phyloP scores from a whole-genome alignment of 2,113 vertebrate genomes.

The Crocuta crocuta region DNA sequence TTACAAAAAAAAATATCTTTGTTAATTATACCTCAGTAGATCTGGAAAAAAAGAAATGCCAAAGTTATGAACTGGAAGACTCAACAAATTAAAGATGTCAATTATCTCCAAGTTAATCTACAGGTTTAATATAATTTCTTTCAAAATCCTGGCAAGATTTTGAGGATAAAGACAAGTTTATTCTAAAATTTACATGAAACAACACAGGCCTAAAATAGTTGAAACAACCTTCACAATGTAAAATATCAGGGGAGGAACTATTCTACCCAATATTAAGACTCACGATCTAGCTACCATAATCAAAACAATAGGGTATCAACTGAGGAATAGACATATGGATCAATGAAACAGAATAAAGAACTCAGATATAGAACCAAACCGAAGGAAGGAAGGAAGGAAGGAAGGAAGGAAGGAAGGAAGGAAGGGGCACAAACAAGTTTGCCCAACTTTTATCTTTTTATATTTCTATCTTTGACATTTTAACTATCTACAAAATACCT shows the following conservation, averaged over 20 bases:
- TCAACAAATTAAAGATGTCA: neutral
- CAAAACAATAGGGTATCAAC: neutral
- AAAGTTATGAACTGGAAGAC: neutral
- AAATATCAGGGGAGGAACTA: neutral
- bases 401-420: too few relatives aligned
- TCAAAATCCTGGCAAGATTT: neutral
- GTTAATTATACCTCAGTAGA: neutral
- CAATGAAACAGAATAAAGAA: neutral
- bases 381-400: too few relatives aligned
- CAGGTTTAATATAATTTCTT: neutral
- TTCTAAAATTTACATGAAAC: slow-evolving; percentile 5
- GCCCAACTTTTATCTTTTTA: neutral
- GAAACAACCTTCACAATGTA: neutral
- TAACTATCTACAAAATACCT: neutral
- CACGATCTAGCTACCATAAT: neutral
- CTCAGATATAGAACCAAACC: neutral
- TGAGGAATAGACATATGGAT: neutral
- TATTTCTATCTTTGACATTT: neutral
- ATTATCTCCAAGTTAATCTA: neutral
- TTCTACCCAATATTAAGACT: neutral
- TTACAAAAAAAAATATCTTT: neutral
- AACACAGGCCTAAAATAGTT: neutral
- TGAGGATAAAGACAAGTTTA: neutral
- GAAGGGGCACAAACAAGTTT: neutral
- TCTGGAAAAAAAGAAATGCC: neutral